Evolutionary conservation across 2,113 vertebrate species (phyloP), one percentile per base, ranked within the genome.

Genomic region (Synodontis membranacea): DNA sequence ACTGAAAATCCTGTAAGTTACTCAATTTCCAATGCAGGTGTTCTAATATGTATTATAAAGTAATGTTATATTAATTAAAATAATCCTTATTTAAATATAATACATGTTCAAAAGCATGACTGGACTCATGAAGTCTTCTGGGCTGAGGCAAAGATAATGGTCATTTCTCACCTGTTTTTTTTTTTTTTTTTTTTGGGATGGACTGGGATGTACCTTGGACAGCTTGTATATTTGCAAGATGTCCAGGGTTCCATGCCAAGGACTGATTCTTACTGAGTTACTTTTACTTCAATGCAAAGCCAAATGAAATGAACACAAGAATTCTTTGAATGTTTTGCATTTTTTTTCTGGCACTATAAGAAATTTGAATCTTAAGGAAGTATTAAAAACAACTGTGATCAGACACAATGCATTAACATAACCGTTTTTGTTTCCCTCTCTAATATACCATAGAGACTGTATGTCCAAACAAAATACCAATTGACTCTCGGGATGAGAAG

Each of bases 401-500:
- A 34, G 37, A 52, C 23, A 52, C 14, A 11, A 4, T 80, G 52
- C 52, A 56, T 25, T 80, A 80, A 56, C 44, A 46, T 39, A 48
- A 75, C 11, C 5, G 37, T 25, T 58, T 87, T 25, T 42, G 8
- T 31, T 87, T 86, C 25, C 80, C n/a, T 12, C 50, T 84, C 28
- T 46, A 42, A 88, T 90, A 82, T 90, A 78, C 19, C 28, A 50
- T 92, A 99, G 98, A 99, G 93, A 98, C 96, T 79, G 97, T 99
- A 89, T 99, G 98, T 93, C 97, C 96, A 0, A 94, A 94, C 89
- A 95, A 94, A 95, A 99, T 99, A 93, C 93, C 97, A 56, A 93
- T 98, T 76, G 94, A 97, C 92, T 96, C 96, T 90, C 95, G 97
- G 10, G 97, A 99, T 89, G 98, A 98, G 91, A 99, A 99, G 86